Base-by-base conservation (phyloP, 1,140 invertebrate genomes). In the Drosophila hydei region DNA sequence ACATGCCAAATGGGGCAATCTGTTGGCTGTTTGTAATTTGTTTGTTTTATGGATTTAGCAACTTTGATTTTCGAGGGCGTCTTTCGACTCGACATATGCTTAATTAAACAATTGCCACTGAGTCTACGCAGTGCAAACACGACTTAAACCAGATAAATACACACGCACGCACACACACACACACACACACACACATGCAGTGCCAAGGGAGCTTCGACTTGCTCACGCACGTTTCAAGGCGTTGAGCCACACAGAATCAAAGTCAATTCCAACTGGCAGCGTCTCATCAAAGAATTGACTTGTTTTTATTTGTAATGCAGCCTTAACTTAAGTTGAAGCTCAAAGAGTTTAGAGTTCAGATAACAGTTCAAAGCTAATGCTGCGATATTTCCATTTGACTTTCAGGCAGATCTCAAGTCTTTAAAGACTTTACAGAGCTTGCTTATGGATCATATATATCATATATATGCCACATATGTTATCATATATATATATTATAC, bases 31-130 rank as follows among this genome's bases (percentile, higher is more conserved):
- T 72, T 65, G 83, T 87, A 87, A 87, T 87, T 88, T 87, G 81
- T 87, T 87, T 87, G 60, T 83, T 88, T 88, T 83, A 75, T 83
- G 81, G 81, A 78, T 87, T 87, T 87, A 56, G 47, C 54, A 59
- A 51, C 19, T 63, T 61, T 75, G 56, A 65, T 72, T 69, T 72
- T 40, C 50, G 65, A 73, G 65, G 64, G 73, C 79, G 52, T 60
- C 18, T 40, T 47, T 62, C 19, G 56, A 9, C 40, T 61, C 64
- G 63, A 51, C 56, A 75, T 85, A 87, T 76, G 55, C 84, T 73
- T 85, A 87, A 85, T 85, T 85, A 85, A 85, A 88, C 71, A 76
- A 75, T 72, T 67, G 58, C 69, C 64, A 48, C 16, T 23, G 48
- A 51, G 62, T 38, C 48, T 42, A 51, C 25, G n/a, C 52, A 71